Evolutionary conservation across 2,797 vertebrate species (phyloP), one percentile per base, ranked within the genome.

Genomic region (Psittacula echo): DNA sequence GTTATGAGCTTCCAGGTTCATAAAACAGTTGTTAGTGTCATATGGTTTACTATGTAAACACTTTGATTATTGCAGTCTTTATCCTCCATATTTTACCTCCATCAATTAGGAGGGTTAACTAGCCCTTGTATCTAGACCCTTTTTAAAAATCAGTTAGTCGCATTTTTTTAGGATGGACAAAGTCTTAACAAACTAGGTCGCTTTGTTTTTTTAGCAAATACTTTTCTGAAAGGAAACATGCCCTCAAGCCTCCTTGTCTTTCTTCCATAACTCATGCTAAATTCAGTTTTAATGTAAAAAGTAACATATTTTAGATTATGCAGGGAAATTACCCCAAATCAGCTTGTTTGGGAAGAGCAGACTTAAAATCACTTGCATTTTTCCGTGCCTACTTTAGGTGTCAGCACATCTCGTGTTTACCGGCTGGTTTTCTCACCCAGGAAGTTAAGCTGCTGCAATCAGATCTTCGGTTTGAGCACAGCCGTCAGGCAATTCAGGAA

Each of bases 391-490:
- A 7, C 82, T 84, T 42, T 79, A 99, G 99, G 96, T 99, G 98
- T 97, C 97, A 92, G 72, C 96, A 96, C 13, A 89, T 99, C 16
- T 97, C 92, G 0, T 71, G 76, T 93, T 98, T 99, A 50, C 99
- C 99, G 9, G 93, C 92, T 37, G 98, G 99, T 60, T 99, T 99
- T 96, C 92, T 94, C 6, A 56, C 98, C n/a, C 96, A 96, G 53
- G 93, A 98, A 13, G 96, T 98, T 7, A 95, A 98, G 64, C 97
- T 99, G 71, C 95, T 98, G 81, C 99, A 99, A 71, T 99, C 99
- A 8, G 65, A 88, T 61, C 94, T 99, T 94, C 98, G 96, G 23
- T 99, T 99, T 89, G 96, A 98, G 53, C 98, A 99, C 61, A 98
- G 99, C 95, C 98, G 97, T 58, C 93, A 96, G 60, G 98, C 98